These are phyloP conservation scores for Microtus oregoni DNA, from an alignment of 2,113 vertebrate genomes.

Conservation along the genomic window DNA sequence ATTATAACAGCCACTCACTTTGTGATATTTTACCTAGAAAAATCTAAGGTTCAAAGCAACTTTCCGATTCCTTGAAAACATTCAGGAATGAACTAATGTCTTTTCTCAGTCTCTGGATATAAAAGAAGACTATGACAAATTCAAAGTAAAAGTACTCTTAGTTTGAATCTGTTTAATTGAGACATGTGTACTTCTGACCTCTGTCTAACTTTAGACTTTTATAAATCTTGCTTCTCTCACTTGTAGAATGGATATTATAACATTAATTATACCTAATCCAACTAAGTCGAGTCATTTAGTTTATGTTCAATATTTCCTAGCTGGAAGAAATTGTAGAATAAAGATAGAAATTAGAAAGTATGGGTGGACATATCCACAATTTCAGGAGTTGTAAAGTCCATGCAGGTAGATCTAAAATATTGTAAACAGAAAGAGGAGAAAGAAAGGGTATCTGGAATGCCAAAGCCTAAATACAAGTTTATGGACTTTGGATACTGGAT, in stretches of 20 bases:
- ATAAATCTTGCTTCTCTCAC: background rate
- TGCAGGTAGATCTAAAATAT: background rate
- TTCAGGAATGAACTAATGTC: background rate
- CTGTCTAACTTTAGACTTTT: background rate
- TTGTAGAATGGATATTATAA: background rate
- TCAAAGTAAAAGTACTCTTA: background rate
- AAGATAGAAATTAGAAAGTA: background rate
- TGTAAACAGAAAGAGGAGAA: background rate
- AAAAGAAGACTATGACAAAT: background rate
- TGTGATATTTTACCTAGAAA: conserved; percentile 62
- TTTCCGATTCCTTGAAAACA: background rate
- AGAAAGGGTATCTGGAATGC: background rate
- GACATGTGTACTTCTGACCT: background rate
- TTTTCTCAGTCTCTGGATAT: background rate
- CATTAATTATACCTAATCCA: background rate
- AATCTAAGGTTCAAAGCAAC: conserved; percentile 43
- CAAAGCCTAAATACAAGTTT: background rate
- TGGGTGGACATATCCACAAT: background rate
- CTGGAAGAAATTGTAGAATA: background rate
- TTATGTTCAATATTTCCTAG: background rate
- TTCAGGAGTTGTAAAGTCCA: background rate
- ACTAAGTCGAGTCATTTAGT: background rate
- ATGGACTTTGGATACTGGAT: background rate
- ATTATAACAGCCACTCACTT: conserved; percentile 60
- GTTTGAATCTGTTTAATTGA: background rate